These are phyloP conservation scores for Aplodontia rufa DNA, from an alignment of 2,113 vertebrate genomes.

Conservation along the genomic window DNA sequence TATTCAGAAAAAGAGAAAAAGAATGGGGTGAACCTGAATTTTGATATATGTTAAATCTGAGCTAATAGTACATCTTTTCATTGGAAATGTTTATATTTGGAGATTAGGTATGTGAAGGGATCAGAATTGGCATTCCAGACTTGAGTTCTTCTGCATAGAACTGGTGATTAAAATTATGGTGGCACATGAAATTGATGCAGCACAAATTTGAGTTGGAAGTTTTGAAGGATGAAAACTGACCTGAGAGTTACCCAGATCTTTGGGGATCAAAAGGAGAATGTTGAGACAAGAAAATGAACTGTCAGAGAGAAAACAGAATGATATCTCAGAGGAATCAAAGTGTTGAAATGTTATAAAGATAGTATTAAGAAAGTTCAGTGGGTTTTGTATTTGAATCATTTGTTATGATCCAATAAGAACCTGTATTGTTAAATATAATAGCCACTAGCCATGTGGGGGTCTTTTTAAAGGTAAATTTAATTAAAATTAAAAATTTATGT, in stretches of 20 bases:
- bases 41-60: conserved; percentile 1
- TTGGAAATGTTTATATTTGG: neutral
- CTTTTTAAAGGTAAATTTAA: conserved; percentile 1
- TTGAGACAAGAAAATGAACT: neutral
- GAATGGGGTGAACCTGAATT: neutral
- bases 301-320: neutral
- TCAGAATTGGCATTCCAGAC: neutral
- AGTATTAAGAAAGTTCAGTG: neutral
- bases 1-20: neutral
- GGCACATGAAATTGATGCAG: neutral
- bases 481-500: neutral
- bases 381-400: conserved; percentile 17
- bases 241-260: neutral
- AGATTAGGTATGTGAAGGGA: neutral
- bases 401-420: neutral
- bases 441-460: neutral
- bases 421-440: neutral
- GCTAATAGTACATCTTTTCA: neutral
- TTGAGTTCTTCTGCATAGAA: neutral
- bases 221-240: neutral
- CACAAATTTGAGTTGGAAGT: neutral
- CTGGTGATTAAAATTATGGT: neutral
- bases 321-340: neutral
- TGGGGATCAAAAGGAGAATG: neutral
- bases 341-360: neutral